These are phyloP conservation scores for Cremastinae sp. DNA, from an alignment of 2,888 invertebrate genomes.

Conservation along the genomic window DNA sequence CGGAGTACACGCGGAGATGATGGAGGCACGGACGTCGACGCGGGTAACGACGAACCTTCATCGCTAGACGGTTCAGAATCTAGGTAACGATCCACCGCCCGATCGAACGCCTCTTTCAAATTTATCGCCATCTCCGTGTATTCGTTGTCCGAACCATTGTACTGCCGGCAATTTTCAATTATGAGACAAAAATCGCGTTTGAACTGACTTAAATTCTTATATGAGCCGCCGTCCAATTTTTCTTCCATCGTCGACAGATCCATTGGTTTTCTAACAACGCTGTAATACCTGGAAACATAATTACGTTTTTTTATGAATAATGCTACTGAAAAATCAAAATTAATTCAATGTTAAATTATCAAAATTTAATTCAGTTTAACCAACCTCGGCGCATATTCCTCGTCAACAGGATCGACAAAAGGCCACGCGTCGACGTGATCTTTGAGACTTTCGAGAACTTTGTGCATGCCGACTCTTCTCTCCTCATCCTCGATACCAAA, in stretches of 20 bases:
- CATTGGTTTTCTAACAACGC: conserved; percentile 88
- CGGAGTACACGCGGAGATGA: conserved; percentile 67
- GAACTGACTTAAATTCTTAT: conserved; percentile 89
- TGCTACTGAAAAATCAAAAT: neutral
- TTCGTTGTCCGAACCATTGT: conserved; percentile 96
- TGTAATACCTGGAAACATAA: conserved; percentile 80
- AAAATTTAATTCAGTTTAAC: neutral
- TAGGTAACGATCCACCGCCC: conserved; percentile 90
- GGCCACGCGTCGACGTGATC: conserved; percentile 97
- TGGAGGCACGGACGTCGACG: conserved; percentile 64
- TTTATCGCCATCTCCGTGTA: conserved; percentile 94
- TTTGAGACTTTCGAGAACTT: conserved; percentile 92
- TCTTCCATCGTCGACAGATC: conserved; percentile 94
- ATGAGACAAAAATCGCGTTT: conserved; percentile 94
- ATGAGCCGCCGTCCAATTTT: conserved; percentile 90
- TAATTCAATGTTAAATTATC: neutral
- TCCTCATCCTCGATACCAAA: conserved; percentile 86
- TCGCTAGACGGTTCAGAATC: conserved; percentile 91
- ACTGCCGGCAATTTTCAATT: conserved; percentile 94
- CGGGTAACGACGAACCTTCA: conserved; percentile 76
- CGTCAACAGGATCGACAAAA: conserved; percentile 95
- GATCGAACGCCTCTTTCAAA: conserved; percentile 90
- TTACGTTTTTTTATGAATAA: neutral
- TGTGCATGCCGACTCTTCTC: conserved; percentile 93
- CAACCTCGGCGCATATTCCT: conserved; percentile 93